Evolutionary conservation across 2,113 vertebrate species (phyloP).

Genomic region (Lathamus discolor): DNA sequence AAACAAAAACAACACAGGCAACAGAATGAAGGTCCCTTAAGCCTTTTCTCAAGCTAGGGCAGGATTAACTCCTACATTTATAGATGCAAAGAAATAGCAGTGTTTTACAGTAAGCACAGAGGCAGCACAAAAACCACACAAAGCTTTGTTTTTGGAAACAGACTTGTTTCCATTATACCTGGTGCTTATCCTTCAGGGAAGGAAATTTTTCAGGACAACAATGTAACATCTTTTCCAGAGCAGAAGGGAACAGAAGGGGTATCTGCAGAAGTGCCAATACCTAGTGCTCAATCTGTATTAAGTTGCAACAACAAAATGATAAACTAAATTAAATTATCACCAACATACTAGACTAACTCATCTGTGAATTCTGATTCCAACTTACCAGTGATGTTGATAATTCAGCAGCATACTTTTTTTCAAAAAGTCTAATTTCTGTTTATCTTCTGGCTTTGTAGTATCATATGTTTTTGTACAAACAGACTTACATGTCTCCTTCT

Average conservation of each 20-base stretch:
- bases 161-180: not conserved
- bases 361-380: not conserved
- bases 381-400: slow-evolving; percentile 95
- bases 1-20: not conserved
- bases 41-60: not conserved
- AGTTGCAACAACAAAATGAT: not conserved
- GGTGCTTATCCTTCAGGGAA: not conserved
- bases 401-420: slow-evolving; percentile 95
- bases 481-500: slow-evolving; percentile 77
- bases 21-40: not conserved
- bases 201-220: not conserved
- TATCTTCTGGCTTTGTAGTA: slow-evolving; percentile 76
- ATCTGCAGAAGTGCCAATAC: not conserved
- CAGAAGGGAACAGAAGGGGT: not conserved
- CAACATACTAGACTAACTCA: not conserved
- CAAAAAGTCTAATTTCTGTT: slow-evolving; percentile 86
- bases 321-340: not conserved
- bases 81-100: not conserved
- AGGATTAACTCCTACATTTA: not conserved
- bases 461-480: slow-evolving; percentile 86
- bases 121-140: not conserved
- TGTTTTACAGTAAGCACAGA: not conserved
- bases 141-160: not conserved
- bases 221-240: not conserved
- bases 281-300: not conserved